phyloP scores from a whole-genome alignment of 2,113 vertebrate genomes.

The Lepisosteus osseus region DNA sequence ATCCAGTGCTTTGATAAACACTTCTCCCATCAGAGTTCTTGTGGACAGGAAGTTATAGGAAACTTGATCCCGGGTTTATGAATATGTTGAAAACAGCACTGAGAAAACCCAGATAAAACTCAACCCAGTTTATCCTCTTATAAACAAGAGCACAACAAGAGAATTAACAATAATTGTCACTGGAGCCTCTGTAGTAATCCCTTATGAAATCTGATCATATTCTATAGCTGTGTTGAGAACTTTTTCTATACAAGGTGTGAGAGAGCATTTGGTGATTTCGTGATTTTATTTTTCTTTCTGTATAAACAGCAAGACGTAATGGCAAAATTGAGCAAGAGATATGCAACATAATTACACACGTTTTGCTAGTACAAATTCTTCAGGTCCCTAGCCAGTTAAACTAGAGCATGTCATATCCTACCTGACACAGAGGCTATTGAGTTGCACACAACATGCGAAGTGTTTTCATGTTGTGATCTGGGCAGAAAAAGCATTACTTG shows the following conservation, averaged over 20 bases:
- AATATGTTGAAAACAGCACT: constrained; percentile 1
- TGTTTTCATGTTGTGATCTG: no score
- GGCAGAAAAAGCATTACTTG: no score
- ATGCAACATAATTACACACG: no score
- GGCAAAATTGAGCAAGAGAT: constrained; percentile 7
- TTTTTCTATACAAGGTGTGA: constrained; percentile 42
- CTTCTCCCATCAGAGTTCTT: background rate
- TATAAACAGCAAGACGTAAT: constrained; percentile 19
- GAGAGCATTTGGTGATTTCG: constrained; percentile 39
- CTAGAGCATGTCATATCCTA: no score
- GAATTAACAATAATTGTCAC: constrained; percentile 51
- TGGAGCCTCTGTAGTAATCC: constrained; percentile 50
- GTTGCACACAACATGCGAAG: no score
- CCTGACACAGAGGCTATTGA: no score
- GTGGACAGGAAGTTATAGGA: background rate
- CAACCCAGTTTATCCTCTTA: background rate
- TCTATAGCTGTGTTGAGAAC: constrained; percentile 51
- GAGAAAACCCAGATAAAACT: background rate
- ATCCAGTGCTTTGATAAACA: background rate
- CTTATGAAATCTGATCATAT: constrained; percentile 28
- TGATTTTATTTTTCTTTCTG: constrained; percentile 37
- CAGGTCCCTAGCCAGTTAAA: no score
- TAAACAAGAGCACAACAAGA: constrained; percentile 24
- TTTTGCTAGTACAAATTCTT: no score
- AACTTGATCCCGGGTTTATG: background rate